Evolutionary conservation across 2,113 vertebrate genomes (phyloP), one percentile per base, ranked within the genome.

Genomic region (Tonatia bakeri): DNA sequence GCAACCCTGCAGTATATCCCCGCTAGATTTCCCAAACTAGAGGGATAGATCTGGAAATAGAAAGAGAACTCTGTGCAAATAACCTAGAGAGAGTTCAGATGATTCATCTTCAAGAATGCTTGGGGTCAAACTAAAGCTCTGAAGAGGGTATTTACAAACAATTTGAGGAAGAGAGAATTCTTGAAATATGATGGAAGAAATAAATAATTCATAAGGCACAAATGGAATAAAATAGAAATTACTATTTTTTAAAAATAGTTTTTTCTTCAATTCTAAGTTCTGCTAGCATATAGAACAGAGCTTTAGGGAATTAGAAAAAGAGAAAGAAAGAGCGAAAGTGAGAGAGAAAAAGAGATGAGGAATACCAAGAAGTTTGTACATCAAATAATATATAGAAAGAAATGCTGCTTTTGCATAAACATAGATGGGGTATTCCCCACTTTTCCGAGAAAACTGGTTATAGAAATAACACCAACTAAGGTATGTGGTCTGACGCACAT

Each of bases 191-290:
- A 75, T 33, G 61, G 38, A 3, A 80, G 40, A 5, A 56, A 93
- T 97, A 93, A 83, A 94, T 93, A 95, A 93, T 92, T 82, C 90
- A 96, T 83, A 94, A 75, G 20, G 22, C 43, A 72, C 50, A 96
- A 31, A 7, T 43, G 56, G 38, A 91, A 91, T 88, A 82, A 84
- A 96, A 79, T 19, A 67, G 59, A 95, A 94, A 94, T 86, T 85
- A 87, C 64, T 92, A 75, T 43, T 85, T 95, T 92, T 96, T 91
- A 43, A 82, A 82, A 8, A 11, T 33, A 85, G 28, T 10, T 38
- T 96, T 96, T 85, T 50, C 16, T 85, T 86, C 54, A 72, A 26
- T 88, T 90, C n/a, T 64, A 59, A 38, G 36, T 86, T 95, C 15
- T 36, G 19, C 24, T 65, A 38, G 24, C 26, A 70, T 22, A 45